A percentile compares a stretch with the other conserved stretches of the same genome.
Conservation (phyloP, 2,888 invertebrate species). For the Limnephilus rhombicus region DNA sequence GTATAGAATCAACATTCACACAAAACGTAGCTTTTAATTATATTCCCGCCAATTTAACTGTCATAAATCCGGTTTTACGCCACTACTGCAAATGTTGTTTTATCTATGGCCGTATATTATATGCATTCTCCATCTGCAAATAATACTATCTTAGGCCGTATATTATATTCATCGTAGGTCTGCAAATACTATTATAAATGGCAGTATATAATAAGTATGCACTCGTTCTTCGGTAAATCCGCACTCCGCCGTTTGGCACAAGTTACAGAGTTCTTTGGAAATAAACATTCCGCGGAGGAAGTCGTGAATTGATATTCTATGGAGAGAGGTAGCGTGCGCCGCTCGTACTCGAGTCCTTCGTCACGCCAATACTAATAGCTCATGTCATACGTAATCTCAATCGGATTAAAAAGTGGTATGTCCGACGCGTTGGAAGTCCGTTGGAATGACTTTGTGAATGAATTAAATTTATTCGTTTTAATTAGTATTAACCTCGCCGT, state of each 20-base stretch:
- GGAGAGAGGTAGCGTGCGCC: slow-evolving; percentile 10
- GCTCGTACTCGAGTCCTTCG: neutral
- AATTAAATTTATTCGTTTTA: neutral
- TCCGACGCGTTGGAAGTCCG: neutral
- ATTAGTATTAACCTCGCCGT: neutral
- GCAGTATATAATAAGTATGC: neutral
- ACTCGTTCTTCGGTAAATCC: neutral
- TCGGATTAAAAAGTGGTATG: neutral
- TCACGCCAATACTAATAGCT: neutral
- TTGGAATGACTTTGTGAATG: neutral
- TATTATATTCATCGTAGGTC: too few relatives aligned
- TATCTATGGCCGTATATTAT: too few relatives aligned
- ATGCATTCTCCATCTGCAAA: too few relatives aligned
- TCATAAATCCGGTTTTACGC: neutral
- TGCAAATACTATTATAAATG: neutral
- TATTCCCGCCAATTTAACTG: neutral
- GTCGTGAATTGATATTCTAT: slow-evolving; percentile 20
- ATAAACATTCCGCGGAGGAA: neutral
- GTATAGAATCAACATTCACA: neutral
- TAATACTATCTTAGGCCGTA: too few relatives aligned
- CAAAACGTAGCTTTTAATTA: neutral
- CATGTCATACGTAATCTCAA: neutral
- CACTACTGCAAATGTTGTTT: neutral
- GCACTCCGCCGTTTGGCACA: neutral
- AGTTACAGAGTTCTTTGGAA: neutral